phyloP scores from a whole-genome alignment of 53 echinoderm and acorn worm species.

The Patiria pectinifera region DNA sequence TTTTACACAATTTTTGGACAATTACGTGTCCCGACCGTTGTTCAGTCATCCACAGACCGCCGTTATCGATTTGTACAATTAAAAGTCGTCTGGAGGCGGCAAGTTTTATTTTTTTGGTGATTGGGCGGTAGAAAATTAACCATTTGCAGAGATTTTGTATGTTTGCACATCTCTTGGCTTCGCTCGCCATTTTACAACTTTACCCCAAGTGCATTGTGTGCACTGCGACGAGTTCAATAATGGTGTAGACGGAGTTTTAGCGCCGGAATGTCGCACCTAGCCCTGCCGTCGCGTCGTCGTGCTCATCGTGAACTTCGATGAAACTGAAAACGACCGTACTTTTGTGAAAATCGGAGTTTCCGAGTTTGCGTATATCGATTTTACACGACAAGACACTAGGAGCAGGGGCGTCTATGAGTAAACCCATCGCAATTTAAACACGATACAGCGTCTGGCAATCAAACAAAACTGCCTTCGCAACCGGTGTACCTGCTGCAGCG shows the following conservation, averaged over 20 bases:
- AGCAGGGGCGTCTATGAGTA: no score
- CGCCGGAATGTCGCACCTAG: neutral
- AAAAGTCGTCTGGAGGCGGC: neutral
- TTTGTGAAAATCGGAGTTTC: no score
- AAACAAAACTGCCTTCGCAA: no score
- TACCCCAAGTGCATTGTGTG: no score
- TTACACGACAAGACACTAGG: no score
- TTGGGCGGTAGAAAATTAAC: neutral
- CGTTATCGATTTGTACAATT: neutral
- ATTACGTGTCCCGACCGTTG: neutral
- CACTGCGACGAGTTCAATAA: neutral
- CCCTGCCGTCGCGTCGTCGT: neutral
- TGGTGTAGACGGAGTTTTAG: neutral
- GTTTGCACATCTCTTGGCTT: neutral
- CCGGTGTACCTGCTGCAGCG: no score
- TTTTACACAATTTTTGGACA: no score
- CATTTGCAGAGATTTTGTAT: neutral
- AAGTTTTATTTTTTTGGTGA: neutral
- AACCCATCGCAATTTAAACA: no score
- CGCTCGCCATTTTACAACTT: neutral
- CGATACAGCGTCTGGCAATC: no score
- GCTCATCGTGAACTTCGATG: no score
- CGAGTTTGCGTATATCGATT: no score
- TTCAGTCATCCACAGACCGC: neutral
- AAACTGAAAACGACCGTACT: no score